Evolutionary conservation across 1,140 invertebrate species (phyloP), one percentile per base, ranked within the genome.

Genomic region (Steinernema feltiae): DNA sequence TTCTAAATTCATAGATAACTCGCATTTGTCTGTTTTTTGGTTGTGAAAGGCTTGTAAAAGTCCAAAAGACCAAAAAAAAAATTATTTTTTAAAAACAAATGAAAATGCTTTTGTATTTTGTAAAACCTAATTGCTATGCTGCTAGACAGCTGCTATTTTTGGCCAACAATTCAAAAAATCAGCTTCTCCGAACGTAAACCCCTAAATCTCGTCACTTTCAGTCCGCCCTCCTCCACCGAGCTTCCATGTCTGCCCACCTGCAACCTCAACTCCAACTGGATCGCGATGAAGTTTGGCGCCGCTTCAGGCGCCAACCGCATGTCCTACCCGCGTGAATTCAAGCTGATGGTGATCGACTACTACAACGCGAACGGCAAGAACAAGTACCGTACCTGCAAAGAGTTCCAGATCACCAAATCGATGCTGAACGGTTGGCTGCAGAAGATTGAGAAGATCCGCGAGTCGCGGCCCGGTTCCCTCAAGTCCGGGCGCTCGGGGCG

Each of bases 261-360:
- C 70, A 71, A 71, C 70, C 70, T 71, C 15, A 71, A 71, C 70
- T 71, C 70, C 70, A 71, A 71, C 70, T 71, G 70, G 70, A 71
- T 71, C 70, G 70, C 53, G 24, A 75, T 69, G 73, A 69, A 46
- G 18, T 75, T 69, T 35, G 29, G 69, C 35, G 48, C 63, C 27
- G 73, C 48, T 18, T 71, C 72, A 1, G 63, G 63, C 18, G 30
- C 77, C 17, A 81, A 77, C 41, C 73, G 82, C 17, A 76, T 82
- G 48, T 80, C 77, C 24, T 82, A 82, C 70, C 82, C 82, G 0
- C 70, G 82, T 18, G 82, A 82, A 69, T 82, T 82, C 69, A 82
- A 82, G 24, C 78, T 82, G 31, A 76, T 82, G 72, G 82, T 82
- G 1, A 71, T 82, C 41, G 71, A 83, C 24, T 79, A 81, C 69